These are phyloP conservation scores for Phania funesta DNA, from an alignment of 2,888 invertebrate species.

Conservation along the genomic window DNA sequence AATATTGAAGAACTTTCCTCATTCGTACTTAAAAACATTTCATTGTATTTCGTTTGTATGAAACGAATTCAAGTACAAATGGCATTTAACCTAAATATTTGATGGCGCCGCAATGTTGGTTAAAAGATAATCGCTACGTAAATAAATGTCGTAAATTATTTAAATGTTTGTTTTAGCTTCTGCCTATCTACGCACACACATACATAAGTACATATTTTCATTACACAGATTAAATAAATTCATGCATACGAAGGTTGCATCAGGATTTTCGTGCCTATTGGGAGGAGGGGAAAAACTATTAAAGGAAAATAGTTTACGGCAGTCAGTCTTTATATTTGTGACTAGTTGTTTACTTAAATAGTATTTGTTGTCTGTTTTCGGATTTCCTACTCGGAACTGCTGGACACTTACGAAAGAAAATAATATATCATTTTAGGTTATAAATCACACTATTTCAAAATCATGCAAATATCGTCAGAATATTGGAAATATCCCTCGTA, in stretches of 20 bases:
- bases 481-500: no score
- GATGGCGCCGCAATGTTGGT: conserved; percentile 18
- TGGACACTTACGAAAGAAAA: no score
- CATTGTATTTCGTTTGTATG: conserved; percentile 16
- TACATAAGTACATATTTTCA: background rate
- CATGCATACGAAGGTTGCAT: background rate
- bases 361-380: no score
- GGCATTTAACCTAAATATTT: conserved; percentile 47
- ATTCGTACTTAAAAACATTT: conserved; percentile 6
- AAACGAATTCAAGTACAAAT: background rate
- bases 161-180: background rate
- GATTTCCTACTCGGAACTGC: no score
- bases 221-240: background rate
- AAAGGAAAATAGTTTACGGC: no score
- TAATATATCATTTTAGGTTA: no score
- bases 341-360: no score
- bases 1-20: background rate
- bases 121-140: conserved; percentile 35
- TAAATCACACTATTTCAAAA: no score
- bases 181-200: background rate
- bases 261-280: background rate
- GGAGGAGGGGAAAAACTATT: background rate
- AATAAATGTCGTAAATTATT: conserved; percentile 29
- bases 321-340: no score
- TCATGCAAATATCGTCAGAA: no score